Conservation (phyloP, 2,797 vertebrate species). For the Poeciliopsis turneri region DNA sequence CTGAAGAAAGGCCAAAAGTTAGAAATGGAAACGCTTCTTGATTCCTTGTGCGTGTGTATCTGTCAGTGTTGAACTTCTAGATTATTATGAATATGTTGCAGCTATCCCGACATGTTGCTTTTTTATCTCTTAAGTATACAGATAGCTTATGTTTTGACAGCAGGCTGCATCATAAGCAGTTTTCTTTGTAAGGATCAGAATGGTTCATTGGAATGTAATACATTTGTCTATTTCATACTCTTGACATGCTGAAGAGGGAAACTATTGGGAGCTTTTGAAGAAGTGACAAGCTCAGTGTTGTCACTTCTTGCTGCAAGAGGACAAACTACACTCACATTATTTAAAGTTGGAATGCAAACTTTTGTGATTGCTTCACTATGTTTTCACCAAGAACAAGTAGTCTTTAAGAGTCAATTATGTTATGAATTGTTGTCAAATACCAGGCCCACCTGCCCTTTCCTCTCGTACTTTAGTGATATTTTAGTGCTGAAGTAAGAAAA, state of each 20-base stretch:
- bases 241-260: neutral
- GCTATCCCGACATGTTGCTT: neutral
- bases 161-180: neutral
- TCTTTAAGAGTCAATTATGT: neutral
- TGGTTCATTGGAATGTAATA: neutral
- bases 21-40: conserved; percentile 16
- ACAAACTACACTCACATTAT: neutral
- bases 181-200: neutral
- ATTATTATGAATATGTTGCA: conserved; percentile 12
- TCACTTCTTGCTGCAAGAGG: neutral
- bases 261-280: neutral
- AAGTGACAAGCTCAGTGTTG: neutral
- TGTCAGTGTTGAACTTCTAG: conserved; percentile 8
- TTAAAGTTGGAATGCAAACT: neutral
- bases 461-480: neutral
- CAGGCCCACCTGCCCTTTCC: neutral
- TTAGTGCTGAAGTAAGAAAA: neutral
- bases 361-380: neutral
- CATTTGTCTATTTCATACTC: neutral
- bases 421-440: neutral
- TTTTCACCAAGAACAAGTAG: neutral
- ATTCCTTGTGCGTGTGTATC: conserved; percentile 11
- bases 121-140: neutral
- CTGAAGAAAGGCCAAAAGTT: conserved; percentile 21
- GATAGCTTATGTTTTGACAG: neutral